Evolutionary conservation across 2,797 vertebrate genomes (phyloP), one percentile per base, ranked within the genome.

Genomic region (Tinamus major): DNA sequence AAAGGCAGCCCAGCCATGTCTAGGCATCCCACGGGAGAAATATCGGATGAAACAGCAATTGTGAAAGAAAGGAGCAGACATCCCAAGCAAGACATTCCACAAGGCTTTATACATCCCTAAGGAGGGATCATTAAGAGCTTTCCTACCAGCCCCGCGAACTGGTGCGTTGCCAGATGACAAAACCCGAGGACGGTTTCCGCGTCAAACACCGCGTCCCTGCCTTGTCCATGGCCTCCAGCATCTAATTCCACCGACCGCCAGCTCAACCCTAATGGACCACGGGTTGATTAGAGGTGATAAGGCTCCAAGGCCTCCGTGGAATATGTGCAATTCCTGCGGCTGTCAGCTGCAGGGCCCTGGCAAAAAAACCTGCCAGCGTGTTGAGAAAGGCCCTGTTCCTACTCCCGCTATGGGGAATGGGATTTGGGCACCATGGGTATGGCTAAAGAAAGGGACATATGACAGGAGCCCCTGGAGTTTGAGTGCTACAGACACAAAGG

Each of bases 51-150:
- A 93, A 62, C 4, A 4, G 78, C 0, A 0, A 48, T 44, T 69
- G 78, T 86, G 89, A 84, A 76, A 78, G 61, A 18, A 70, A 88
- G 71, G 59, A 91, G 48, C 87, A 86, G 63, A 56, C 63, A 88
- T 49, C 49, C 74, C 82, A 27, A 3, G 61, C 63, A 91, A 88
- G 74, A 77, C 87, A 59, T 95, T 88, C 83, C 92, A 81, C 1
- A 1, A 65, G 44, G 53, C 61, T 91, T 95, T 70, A 82, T 13
- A 37, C 16, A 61, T 79, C 90, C 64, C 91, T 16, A 42, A 70
- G 85, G 88, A 86, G 42, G 48, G 35, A 70, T 44, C 59, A 93
- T 56, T 70, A 79, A 79, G 51, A 91, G 70, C 51, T 91, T 89
- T 91, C 29, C 63, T 94, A 88, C 62, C 85, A 89, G 59, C 42